Evolutionary conservation across 2,113 vertebrate genomes (phyloP), one percentile per base, ranked within the genome.

Genomic region (Microcebus jonahi): DNA sequence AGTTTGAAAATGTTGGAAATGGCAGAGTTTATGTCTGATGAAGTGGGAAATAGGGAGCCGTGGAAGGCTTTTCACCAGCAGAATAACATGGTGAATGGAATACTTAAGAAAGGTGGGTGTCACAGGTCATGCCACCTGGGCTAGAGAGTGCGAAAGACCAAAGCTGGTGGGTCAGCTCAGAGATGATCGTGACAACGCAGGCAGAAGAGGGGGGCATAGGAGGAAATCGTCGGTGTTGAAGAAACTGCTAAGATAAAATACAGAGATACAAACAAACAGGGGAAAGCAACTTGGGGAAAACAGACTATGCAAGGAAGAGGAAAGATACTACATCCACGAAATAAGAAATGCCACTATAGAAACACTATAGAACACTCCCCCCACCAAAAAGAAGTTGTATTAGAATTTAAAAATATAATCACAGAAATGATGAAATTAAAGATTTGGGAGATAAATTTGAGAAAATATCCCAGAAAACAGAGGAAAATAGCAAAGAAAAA

Each of bases 321-420:
- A 34, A 79, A 45, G 6, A 15, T 12, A 25, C 1, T 53, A 4
- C 4, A 39, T 27, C 57, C 14, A 23, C 31, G 65, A 94, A 81
- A 55, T 29, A 70, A 76, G 80, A 92, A 89, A 92, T 29, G n/a
- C 13, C 20, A 29, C 42, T 25, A 3, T 2, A 5, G 15, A 63
- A 89, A 96, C 1, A 34, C 2, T 29, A 25, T 8, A 12, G 15
- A 45, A 48, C 5, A 10, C n/a, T n/a, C 21, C 77, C 9, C 29
- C 31, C n/a, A 5, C 14, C 2, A 68, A 21, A 50, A 65, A 21
- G 48, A 71, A 17, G 3, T 36, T 39, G 12, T 12, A 36, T 50
- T 57, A 17, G 20, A 84, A 80, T 67, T 96, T 53, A 73, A 95
- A 77, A 86, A 21, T 45, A 27, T 20, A 68, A 87, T 29, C 45